Conservation (phyloP, 2,888 invertebrate species). For the Drosophila austrosaltans region DNA sequence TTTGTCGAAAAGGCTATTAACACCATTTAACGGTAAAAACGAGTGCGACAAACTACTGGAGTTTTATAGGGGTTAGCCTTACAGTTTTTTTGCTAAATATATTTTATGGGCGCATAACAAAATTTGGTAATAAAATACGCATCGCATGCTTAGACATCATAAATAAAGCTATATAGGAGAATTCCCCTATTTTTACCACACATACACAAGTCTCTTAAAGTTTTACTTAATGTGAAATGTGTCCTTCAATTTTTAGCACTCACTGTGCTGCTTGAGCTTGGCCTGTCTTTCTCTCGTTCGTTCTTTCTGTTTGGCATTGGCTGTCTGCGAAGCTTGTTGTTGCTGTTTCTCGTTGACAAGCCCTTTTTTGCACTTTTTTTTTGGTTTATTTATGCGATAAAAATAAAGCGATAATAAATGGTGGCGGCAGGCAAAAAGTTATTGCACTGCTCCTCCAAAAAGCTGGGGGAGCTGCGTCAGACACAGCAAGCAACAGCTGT, state of each 20-base stretch:
- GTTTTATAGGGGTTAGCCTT: conserved; percentile 21
- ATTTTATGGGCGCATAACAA: conserved; percentile 16
- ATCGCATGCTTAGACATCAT: conserved; percentile 72
- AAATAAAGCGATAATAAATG: conserved; percentile 75
- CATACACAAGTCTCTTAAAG: conserved; percentile 46
- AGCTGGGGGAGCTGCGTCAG: neutral
- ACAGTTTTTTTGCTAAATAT: conserved; percentile 8
- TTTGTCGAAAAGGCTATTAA: conserved; percentile 48
- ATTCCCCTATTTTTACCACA: conserved; percentile 40
- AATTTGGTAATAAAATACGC: conserved; percentile 57
- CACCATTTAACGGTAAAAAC: conserved; percentile 63
- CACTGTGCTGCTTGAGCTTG: conserved; percentile 26
- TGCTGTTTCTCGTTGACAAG: conserved; percentile 60
- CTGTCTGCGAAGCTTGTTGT: conserved; percentile 16
- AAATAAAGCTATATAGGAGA: conserved; percentile 52
- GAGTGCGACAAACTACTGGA: neutral
- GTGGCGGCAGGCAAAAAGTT: conserved; percentile 67
- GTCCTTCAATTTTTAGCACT: conserved; percentile 69
- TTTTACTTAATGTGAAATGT: conserved; percentile 48
- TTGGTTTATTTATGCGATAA: conserved; percentile 78
- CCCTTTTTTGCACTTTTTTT: conserved; percentile 65
- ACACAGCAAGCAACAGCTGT: conserved; percentile 62
- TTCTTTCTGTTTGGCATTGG: conserved; percentile 22
- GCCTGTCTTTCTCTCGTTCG: neutral
- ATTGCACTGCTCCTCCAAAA: conserved; percentile 61